Evolutionary conservation across 2,888 invertebrate genomes (phyloP), one percentile per base, ranked within the genome.

Genomic region (Augochlorella aurata): DNA sequence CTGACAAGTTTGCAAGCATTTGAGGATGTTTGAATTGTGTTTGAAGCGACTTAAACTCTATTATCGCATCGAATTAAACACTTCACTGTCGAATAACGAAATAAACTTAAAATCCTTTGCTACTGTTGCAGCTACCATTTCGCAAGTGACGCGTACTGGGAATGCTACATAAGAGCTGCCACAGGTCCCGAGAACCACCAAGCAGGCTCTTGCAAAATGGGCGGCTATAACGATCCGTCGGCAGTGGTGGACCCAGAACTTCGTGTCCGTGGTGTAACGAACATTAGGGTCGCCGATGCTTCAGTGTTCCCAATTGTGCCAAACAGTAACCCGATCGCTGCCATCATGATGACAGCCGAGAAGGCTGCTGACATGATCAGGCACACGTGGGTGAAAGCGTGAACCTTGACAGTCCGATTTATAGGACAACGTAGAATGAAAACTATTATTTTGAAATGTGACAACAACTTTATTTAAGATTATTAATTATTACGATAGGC

Each of bases 341-440:
- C 96, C 5, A 95, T 96, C 0, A 95, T 96, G 61, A 96, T 96
- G 96, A 95, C 96, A 49, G 97, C 95, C 0, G 97, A 97, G 93
- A 97, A 96, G 88, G 96, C 95, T 4, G 95, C 96, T 0, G 96
- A 96, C 90, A 94, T 84, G 79, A 79, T 84, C 50, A 44, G 21
- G 67, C 38, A 79, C 12, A 54, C 76, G 45, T 84, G 83, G 83
- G 12, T 24, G 21, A 79, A 84, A 29, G 38, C 47, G 52, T 84
- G 69, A 83, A 63, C 38, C 9, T 24, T 5, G n/a, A n/a, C 54
- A 1, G 68, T 49, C 24, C 16, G 47, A 9, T n/a, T 45, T 16
- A 21, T 67, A 45, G 49, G 18, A 47, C 21, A 45, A 63, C 38
- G 38, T 63, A n/a, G 63, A 63, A 77, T 72, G 74, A 74, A 72